Base-by-base conservation (phyloP, 2,888 invertebrate genomes). In the Drosophila meridiana region DNA sequence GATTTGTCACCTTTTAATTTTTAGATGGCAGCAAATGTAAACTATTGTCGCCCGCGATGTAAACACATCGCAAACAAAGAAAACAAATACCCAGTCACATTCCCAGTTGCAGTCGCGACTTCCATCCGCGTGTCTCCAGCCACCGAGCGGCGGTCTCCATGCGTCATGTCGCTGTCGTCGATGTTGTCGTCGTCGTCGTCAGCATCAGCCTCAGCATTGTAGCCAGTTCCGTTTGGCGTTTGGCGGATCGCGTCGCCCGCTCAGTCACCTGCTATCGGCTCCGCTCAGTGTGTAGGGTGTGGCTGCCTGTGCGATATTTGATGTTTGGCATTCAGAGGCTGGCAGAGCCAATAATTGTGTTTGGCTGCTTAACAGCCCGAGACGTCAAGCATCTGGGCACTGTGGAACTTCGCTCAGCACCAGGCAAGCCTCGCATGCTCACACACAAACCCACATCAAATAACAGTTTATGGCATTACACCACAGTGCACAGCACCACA, bases 1-100 rank as follows among this genome's bases (percentile, higher is more conserved):
- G 83, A 85, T 86, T 85, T 85, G 86, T 86, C 86, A 86, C 88
- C 85, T 86, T 87, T 83, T 85, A 83, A 80, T 88, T 87, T 86
- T 85, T 87, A 84, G 80, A 84, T 83, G 87, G 75, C 87, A 84
- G 85, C 82, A 80, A 85, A 85, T 80, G 87, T 85, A 85, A 85
- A 85, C 85, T 85, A 82, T 85, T 85, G 87, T 87, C 87, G 85
- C 80, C 80, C 74, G 75, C 60, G 75, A 78, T 82, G 87, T 85
- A 85, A 84, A 86, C 84, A 84, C 73, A 80, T 76, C 64, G 59
- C 81, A 58, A 75, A 67, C 73, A 77, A 82, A 76, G 81, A 79
- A 84, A 86, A 83, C 86, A 83, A 83, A 83, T 85, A 83, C 57
- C 58, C 73, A 73, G 65, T 60, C 45, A 11, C 52, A 45, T 50